These are phyloP conservation scores for Parnassius glacialis DNA, from an alignment of 2,888 invertebrate species.

Conservation along the genomic window DNA sequence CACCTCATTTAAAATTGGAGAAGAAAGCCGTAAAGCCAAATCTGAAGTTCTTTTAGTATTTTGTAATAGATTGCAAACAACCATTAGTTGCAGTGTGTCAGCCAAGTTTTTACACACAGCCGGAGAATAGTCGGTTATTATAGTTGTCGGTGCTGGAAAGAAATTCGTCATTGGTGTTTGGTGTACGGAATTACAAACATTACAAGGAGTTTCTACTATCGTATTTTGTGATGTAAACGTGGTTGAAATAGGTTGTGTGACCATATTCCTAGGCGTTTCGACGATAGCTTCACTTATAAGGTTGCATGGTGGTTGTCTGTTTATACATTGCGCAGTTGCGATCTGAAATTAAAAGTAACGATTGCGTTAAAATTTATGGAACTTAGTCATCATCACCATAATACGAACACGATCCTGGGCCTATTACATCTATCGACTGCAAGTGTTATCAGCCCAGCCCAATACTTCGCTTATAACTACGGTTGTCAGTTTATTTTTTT, in stretches of 20 bases:
- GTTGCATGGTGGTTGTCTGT: conserved; percentile 37
- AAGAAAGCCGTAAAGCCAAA: conserved; percentile 44
- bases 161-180: conserved; percentile 31
- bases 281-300: conserved; percentile 35
- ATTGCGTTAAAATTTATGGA: not conserved
- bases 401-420: too few species aligned
- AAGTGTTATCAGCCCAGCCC: too few species aligned
- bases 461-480: too few species aligned
- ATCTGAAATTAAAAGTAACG: conserved; percentile 39
- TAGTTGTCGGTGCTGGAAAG: conserved; percentile 41
- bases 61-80: conserved; percentile 56
- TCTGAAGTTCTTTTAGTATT: conserved; percentile 46
- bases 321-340: conserved; percentile 40
- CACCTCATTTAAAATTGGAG: conserved; percentile 50
- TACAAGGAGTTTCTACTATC: conserved; percentile 18
- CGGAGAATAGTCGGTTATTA: conserved; percentile 64
- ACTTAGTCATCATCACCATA: too few species aligned
- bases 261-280: conserved; percentile 35
- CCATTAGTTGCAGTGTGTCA: conserved; percentile 63
- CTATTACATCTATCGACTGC: too few species aligned
- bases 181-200: conserved; percentile 12
- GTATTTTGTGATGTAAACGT: conserved; percentile 10
- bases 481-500: too few species aligned
- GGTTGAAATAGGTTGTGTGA: conserved; percentile 23
- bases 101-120: conserved; percentile 58